Base-by-base conservation (phyloP, 2,797 vertebrate genomes). In the Neopelma chrysocephalum region DNA sequence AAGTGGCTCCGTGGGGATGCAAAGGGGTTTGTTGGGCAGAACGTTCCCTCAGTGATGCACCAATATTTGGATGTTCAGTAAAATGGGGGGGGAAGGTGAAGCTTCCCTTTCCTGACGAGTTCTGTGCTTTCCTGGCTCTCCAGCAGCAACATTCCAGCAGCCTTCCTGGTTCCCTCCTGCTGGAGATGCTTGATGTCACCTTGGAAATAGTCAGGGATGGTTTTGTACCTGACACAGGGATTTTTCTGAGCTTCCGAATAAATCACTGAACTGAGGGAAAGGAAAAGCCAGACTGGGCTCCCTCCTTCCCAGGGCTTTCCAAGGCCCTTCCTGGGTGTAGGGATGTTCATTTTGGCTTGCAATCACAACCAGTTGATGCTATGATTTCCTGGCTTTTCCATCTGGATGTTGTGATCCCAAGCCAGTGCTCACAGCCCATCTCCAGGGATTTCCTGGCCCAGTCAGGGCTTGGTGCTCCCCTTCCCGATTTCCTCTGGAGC, bases 1-100 rank as follows among this genome's bases (percentile, higher is more conserved):
- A 98, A 97, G 97, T 97, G 97, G 96, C 95, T 29, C 43, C 32
- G 53, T 77, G 84, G 88, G 96, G 81, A 56, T 91, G 87, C 51
- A 18, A 32, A 88, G 92, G 69, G 95, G 91, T 96, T 79, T 97
- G 29, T 89, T 65, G 10, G 70, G 90, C 90, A 56, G 90, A 90
- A 54, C 64, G 42, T 89, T 92, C 90, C 87, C 83, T 62, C 71
- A 27, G 14, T 14, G 70, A 23, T 76, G 73, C 69, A 61, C 36
- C 85, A 48, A 1, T 58, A 9, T 48, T 84, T 62, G 4, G 6
- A 8, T 15, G 1, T 29, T 27, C 26, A 11, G 22, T 61, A 47
- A n/a, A 16, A 15, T 1, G n/a, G 14, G 3, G 14, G 40, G 14
- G 12, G 36, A 40, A 38, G 31, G 42, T 23, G 31, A 78, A 57